Conservation (phyloP, 2,888 invertebrate genomes). For the Cephus pulcher region DNA sequence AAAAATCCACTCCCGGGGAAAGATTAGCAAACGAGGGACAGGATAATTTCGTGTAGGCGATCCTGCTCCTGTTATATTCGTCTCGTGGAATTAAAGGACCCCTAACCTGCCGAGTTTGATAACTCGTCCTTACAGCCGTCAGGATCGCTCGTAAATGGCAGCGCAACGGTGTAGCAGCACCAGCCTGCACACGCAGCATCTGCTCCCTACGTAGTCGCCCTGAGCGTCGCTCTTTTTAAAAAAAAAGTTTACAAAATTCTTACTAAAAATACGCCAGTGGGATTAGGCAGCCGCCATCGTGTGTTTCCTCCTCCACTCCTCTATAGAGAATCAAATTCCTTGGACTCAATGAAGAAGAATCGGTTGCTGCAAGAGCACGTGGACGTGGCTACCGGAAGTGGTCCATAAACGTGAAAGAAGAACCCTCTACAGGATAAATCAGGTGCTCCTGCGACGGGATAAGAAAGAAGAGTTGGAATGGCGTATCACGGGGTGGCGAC, state of each 20-base stretch:
- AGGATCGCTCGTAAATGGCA: conserved; percentile 37
- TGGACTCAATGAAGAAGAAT: conserved; percentile 25
- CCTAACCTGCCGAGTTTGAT: conserved; percentile 23
- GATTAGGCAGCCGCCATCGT: too few species aligned
- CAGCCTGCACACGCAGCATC: neutral
- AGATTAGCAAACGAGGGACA: neutral
- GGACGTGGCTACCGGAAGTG: too few species aligned
- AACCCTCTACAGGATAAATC: too few species aligned
- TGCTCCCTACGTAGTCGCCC: too few species aligned
- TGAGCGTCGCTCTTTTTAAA: too few species aligned
- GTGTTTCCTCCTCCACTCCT: neutral
- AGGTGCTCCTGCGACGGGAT: too few species aligned
- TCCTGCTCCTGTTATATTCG: conserved; percentile 15
- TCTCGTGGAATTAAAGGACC: conserved; percentile 39
- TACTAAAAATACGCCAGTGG: too few species aligned
- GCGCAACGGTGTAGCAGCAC: conserved; percentile 19
- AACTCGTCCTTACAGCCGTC: conserved; percentile 22
- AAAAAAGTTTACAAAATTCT: too few species aligned
- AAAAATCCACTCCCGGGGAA: neutral
- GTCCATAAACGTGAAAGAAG: too few species aligned
- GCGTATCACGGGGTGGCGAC: conserved; percentile 19
- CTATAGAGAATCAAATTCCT: conserved; percentile 30
- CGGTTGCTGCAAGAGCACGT: too few species aligned
- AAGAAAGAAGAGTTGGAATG: too few species aligned
- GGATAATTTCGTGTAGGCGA: neutral